Evolutionary conservation across 2,113 vertebrate species (phyloP), one percentile per base, ranked within the genome.

Genomic region (Phycodurus eques): DNA sequence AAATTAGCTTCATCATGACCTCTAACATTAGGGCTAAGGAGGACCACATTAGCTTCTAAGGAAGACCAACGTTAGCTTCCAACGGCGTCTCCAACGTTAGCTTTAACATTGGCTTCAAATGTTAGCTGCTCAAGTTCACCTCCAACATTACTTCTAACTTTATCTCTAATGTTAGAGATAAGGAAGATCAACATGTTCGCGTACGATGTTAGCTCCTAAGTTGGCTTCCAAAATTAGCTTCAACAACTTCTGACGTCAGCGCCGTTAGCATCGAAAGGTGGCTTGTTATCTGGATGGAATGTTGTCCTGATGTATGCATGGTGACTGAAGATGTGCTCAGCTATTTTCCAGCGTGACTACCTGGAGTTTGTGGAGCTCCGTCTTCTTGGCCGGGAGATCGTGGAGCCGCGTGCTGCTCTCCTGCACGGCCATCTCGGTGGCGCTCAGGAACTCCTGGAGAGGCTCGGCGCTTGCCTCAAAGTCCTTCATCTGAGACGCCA

Each of bases 401-500:
- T 95, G 95, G 14, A 98, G 95, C 17, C 95, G 90, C 35, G 89
- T 88, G 84, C 92, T 96, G 87, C 95, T 96, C 70, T 94, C 94
- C 14, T 95, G 95, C 0, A 98, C 93, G 14, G 82, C 78, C 77
- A 87, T 87, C 83, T 98, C 95, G 0, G 95, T 96, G 71, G 90
- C 81, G 10, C 91, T 93, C 79, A 99, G 83, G 93, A 95, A 97
- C 54, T 92, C 92, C 82, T 96, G 95, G 19, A 99, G 89, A 39
- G 97, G 98, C 64, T 95, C 94, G 0, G 94, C 94, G 47, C 93
- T 94, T 0, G 93, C 90, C 91, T 99, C 97, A 0, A 99, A 98
- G 75, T 98, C 96, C 81, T 95, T 95, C 96, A 99, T 98, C 85
- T 97, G 96, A 71, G 92, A 90, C 86, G 95, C 92, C 35, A 99